Evolutionary conservation across 1,140 invertebrate species (phyloP), one percentile per base, ranked within the genome.

Genomic region (Hestina assimilis): DNA sequence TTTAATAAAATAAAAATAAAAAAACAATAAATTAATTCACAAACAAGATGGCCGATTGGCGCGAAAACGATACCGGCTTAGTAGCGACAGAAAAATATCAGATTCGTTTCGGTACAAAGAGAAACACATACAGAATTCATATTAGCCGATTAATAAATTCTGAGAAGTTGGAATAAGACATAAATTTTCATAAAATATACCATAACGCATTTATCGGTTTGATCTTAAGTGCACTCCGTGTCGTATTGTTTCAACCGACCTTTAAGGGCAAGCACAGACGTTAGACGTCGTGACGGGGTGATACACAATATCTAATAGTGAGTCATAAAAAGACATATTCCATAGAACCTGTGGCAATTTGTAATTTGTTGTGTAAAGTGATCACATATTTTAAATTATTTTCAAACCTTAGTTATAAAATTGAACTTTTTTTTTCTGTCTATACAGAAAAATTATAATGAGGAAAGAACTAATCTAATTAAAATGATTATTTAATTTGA

Each of bases 91-190:
- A 63, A 65, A 66, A 70, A 74, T 69, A 77, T 77, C 75, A 75
- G 57, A 69, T 78, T 72, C 60, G 60, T 64, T 66, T 62, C 63
- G 69, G 46, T 69, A 58, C 54, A 63, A 42, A 55, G 51, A 55
- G 42, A 72, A 79, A 79, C 82, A 75, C 69, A 57, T 66, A 72
- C 74, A 60, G 82, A 83, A 85, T 85, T 81, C 81, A 83, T 83
- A 87, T 83, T 85, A 83, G 71, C 66, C 79, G 78, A 87, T 87
- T 84, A 83, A 86, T 86, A 83, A 84, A 82, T 87, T 83, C 83
- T 48, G 50, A 70, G 83, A 85, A 87, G 45, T 63, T 59, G 65
- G 64, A 87, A 82, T 87, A 83, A 87, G 79, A 87, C 83, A 85
- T 85, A 85, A 85, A 87, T 87, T 85, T 77, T 72, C 70, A 79